Base-by-base conservation (phyloP, 2,113 vertebrate genomes). In the Nycticorax nycticorax region DNA sequence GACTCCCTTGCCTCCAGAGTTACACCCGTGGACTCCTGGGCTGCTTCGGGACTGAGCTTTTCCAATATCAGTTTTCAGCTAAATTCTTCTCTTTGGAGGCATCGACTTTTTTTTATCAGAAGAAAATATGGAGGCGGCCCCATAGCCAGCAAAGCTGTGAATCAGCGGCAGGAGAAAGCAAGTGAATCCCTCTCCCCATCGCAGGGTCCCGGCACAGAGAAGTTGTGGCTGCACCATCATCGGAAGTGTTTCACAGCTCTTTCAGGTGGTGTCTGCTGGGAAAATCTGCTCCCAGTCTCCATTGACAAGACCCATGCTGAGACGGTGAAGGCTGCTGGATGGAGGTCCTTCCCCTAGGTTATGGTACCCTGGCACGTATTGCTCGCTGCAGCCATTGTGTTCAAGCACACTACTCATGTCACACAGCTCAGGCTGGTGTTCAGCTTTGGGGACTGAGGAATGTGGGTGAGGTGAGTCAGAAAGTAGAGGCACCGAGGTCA, bases 301-400 rank as follows among this genome's bases (percentile, higher is more conserved):
- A 2, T 3, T 30, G 32, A 2, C 18, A 43, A 37, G 57, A 22
- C 14, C 39, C 10, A 2, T 3, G 3, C 45, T 13, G 52, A 56
- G 56, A 3, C 12, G 43, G 7, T 12, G 45, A 30, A 14, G 55
- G 3, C 23, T 37, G 59, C 64, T 35, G 33, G 63, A 45, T 35
- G 33, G 63, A 45, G 68, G 7, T 56, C 52, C 59, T 37, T 19
- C 8, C 45, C 80, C 52, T 4, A 1, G 71, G 5, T 15, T n/a
- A 1, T 12, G 37, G 14, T 22, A 2, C 15, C 37, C 8, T 7
- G 12, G n/a, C 8, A 12, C 10, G 1, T 1, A 23, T 41, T 18
- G n/a, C 71, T 28, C 3, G 28, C 76, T 14, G 50, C 30, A 64
- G 66, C 37, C 12, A 0, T 17, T 17, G 72, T 47, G 47, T 35